Evolutionary conservation across 1,140 invertebrate genomes (phyloP), one percentile per base, ranked within the genome.

Genomic region (Druon quercuslanigerum): DNA sequence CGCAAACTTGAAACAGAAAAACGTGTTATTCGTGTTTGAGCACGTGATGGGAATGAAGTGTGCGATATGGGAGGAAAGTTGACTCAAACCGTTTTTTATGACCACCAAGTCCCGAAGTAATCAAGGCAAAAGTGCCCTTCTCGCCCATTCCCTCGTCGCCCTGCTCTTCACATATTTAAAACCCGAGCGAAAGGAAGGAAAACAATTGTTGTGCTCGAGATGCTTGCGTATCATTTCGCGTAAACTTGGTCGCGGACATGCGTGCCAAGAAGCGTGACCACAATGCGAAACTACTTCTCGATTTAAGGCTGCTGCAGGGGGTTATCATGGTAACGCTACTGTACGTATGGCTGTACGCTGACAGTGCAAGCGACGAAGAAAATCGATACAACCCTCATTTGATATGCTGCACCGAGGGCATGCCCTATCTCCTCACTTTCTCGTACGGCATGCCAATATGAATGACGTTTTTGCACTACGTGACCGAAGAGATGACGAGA

Each of bases 271-370:
- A 33, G 60, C 60, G 60, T 66, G 60, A 66, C 60, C 60, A 66
- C 33, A 66, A 40, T 66, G 13, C 60, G 60, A 66, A 66, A 66
- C 25, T 66, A 33, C 60, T 66, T 84, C 79, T 84, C 83, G 79
- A 81, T 84, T 82, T 84, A 74, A 77, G 79, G 79, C 72, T 51
- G 80, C 79, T 57, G 60, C 60, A 81, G 83, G 85, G 87, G 80
- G 89, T 90, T 90, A 89, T 89, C 88, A 89, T 90, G 89, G 90
- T 90, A 90, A 91, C 89, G 88, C 85, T 84, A 82, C 76, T 9
- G 40, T 46, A 46, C 7, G 40, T 46, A 46, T 46, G 40, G 40
- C 8, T 46, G 40, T 46, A 8, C 40, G 73, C 87, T 89, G 89
- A 87, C 88, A 89, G 86, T 87, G 85, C 82, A 87, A 81, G 82